phyloP scores from a whole-genome alignment of 1,140 invertebrate genomes.

The Eurytemora carolleeae region DNA sequence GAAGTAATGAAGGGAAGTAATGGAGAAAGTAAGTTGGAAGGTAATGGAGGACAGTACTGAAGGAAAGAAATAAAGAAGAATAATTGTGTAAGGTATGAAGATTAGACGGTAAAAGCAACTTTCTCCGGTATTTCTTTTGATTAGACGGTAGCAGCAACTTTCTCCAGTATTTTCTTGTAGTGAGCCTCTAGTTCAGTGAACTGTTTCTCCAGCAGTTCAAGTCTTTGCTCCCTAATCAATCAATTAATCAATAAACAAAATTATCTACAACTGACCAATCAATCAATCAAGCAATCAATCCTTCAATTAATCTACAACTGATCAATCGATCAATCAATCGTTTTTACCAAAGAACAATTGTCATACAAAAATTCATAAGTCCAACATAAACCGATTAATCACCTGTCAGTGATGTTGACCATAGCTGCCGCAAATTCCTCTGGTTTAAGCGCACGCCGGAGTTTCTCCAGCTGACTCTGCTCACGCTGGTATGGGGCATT shows the following conservation, averaged over 20 bases:
- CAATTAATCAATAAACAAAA: not conserved
- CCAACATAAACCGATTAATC: not conserved
- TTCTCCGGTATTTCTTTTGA: no score
- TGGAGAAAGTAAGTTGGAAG: no score
- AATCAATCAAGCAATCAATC: not conserved
- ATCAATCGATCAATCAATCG: not conserved
- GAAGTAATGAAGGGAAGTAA: no score
- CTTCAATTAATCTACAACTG: not conserved
- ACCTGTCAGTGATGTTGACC: slow-evolving; percentile 22
- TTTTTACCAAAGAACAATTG: not conserved
- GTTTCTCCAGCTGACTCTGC: slow-evolving; percentile 42
- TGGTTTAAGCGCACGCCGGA: slow-evolving; percentile 36
- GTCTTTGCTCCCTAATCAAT: slow-evolving; percentile 25
- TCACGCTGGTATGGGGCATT: slow-evolving; percentile 56
- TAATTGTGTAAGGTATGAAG: no score
- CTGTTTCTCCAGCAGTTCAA: slow-evolving; percentile 28
- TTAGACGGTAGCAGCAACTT: no score
- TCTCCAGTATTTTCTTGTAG: no score
- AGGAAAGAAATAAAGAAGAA: no score
- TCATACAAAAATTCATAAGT: not conserved
- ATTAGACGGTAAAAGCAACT: no score
- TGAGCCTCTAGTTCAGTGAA: slow-evolving; percentile 29
- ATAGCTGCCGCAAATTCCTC: slow-evolving; percentile 28
- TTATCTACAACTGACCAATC: not conserved
- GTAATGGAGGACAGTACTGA: no score